Percentiles rank a stretch among this genome's conserved stretches.
These are phyloP conservation scores for Paralvinella palmiformis DNA, from an alignment of 1,140 invertebrate species.

Conservation along the genomic window DNA sequence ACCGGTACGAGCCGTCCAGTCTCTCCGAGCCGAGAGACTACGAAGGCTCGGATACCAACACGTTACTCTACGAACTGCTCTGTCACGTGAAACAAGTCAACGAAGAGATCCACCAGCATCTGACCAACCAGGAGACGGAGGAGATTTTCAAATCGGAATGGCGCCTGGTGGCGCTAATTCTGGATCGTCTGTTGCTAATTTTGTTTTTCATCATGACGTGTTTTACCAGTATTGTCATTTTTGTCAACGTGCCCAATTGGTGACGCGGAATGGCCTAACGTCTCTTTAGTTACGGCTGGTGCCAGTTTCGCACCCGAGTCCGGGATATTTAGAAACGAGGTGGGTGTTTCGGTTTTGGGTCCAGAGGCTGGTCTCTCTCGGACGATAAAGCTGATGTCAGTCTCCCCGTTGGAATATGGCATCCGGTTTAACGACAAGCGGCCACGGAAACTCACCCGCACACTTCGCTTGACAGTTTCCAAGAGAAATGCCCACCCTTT, in stretches of 20 bases:
- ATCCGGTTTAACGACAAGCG: too few relatives aligned
- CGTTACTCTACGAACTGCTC: conserved; percentile 6
- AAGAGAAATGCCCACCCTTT: too few relatives aligned
- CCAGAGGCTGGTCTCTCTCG: too few relatives aligned
- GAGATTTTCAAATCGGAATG: conserved; percentile 38
- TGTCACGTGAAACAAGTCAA: conserved; percentile 10
- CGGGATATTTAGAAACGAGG: too few relatives aligned
- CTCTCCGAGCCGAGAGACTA: not conserved
- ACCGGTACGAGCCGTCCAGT: not conserved
- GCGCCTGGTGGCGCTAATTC: conserved; percentile 50
- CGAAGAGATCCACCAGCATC: conserved; percentile 7
- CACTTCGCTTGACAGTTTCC: too few relatives aligned
- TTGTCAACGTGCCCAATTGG: conserved; percentile 3
- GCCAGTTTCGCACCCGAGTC: too few relatives aligned
- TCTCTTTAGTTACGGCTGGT: too few relatives aligned
- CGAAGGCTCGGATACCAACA: not conserved
- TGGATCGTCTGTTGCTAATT: conserved; percentile 56
- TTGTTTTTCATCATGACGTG: conserved; percentile 51
- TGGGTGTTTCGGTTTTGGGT: too few relatives aligned
- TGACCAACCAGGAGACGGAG: not conserved
- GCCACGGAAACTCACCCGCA: too few relatives aligned
- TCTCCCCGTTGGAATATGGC: too few relatives aligned
- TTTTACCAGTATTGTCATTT: not conserved
- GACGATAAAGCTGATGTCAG: too few relatives aligned
- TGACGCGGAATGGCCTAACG: too few relatives aligned